Base-by-base conservation (phyloP, 2,888 invertebrate genomes). In the Eupithecia centaureata region DNA sequence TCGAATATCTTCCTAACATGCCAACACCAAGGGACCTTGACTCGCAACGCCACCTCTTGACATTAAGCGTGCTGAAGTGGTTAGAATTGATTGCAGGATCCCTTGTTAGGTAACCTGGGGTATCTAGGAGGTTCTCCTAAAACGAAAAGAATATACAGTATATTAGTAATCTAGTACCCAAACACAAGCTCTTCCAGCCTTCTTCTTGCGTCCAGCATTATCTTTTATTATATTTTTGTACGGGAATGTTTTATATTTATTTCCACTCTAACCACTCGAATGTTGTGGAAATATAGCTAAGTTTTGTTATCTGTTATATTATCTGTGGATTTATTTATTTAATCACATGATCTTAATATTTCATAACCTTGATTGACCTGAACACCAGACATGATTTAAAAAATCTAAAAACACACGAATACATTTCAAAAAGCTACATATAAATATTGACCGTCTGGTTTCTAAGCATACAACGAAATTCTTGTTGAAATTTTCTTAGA, bases 401-500 rank as follows among this genome's bases (percentile, higher is more conserved):
- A n/a, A 47, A 30, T 7, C 42, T 42, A 8, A 42, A 8, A n/a
- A 42, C n/a, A 18, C 18, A 42, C 10, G 47, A 47, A 47, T 22
- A 22, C 18, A 22, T 47, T 47, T 12, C 47, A 47, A 47, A 47
- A 2, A 18, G 47, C 4, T 47, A 47, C 22, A 22, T 22, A 2
- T 22, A 47, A 47, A 47, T 47, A 47, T 47, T 47, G 47, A 22
- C 47, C 4, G 12, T 22, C 47, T 47, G 47, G 12, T 47, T 47
- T 47, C 47, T 47, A 47, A 47, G 47, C 12, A 47, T 47, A 42
- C 42, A 18, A 42, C 38, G 18, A 42, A 42, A 18, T 38, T 27
- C 25, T 22, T 35, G 38, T 38, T 38, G 42, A 42, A 42, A 42
- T 47, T n/a, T n/a, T 47, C 47, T 47, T 47, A 18, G 22, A 47